Evolutionary conservation across 2,888 invertebrate genomes (phyloP).

Genomic region (Luperina testacea): DNA sequence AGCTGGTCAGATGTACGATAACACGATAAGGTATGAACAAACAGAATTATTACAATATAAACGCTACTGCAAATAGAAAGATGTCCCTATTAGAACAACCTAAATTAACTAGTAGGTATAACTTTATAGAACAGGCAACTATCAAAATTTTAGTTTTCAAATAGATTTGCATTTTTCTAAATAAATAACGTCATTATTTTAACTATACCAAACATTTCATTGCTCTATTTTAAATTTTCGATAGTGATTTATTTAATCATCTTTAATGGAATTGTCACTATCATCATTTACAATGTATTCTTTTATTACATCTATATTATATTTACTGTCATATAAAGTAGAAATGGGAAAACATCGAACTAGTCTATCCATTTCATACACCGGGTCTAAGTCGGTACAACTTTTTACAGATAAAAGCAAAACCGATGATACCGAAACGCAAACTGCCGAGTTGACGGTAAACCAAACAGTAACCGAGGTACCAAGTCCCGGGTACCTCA

Average conservation of each 20-base stretch:
- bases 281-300: conserved; percentile 16
- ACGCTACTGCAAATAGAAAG: conserved; percentile 44
- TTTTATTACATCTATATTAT: background rate
- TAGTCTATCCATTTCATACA: background rate
- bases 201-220: conserved; percentile 20
- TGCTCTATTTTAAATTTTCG: background rate
- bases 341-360: conserved; percentile 3
- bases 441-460: conserved; percentile 76
- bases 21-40: conserved; percentile 53
- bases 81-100: conserved; percentile 15
- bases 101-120: background rate
- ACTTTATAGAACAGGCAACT: background rate
- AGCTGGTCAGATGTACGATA: conserved; percentile 53
- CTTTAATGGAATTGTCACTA: background rate
- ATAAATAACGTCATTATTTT: conserved; percentile 2
- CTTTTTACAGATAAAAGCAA: conserved; percentile 83
- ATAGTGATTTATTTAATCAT: conserved; percentile 8
- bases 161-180: background rate
- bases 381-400: conserved; percentile 58
- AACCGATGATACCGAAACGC: conserved; percentile 84
- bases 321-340: background rate
- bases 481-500: conserved; percentile 83
- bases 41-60: background rate
- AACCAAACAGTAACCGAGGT: conserved; percentile 77
- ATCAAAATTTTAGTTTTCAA: background rate